A percentile compares a stretch with the other conserved stretches of the same genome.
phyloP scores from a whole-genome alignment of 2,113 vertebrate genomes.

The Prinia subflava region DNA sequence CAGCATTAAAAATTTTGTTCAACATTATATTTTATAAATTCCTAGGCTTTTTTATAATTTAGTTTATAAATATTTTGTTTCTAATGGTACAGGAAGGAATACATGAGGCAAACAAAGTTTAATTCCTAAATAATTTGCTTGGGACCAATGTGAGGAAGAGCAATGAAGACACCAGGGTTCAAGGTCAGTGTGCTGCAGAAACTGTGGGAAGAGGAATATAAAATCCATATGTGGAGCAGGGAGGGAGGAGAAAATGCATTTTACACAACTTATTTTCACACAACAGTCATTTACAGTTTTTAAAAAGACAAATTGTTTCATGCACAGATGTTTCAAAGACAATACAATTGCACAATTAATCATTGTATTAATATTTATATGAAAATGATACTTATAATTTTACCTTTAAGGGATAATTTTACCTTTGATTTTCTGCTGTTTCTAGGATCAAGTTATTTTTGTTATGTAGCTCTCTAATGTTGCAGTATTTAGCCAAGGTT shows the following conservation, averaged over 20 bases:
- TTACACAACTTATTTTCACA: not conserved
- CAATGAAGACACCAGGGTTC: not conserved
- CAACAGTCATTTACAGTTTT: not conserved
- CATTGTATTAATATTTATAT: not conserved
- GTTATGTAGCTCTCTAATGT: not conserved
- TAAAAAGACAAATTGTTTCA: not conserved
- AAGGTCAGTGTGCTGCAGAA: not conserved
- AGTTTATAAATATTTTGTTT: slow-evolving; percentile 3
- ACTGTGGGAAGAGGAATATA: not conserved
- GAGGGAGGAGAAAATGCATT: not conserved
- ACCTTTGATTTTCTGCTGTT: not conserved
- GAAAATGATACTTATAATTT: not conserved
- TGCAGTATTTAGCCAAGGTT: not conserved
- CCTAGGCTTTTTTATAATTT: not conserved
- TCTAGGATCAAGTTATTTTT: not conserved
- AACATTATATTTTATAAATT: not conserved
- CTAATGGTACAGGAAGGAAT: not conserved
- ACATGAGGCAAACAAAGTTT: not conserved
- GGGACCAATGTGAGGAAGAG: not conserved
- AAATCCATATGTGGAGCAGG: not conserved
- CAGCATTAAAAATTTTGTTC: not conserved
- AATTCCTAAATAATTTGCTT: not conserved
- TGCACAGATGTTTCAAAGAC: not conserved
- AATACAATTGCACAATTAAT: not conserved
- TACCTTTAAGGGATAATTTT: not conserved